These are phyloP conservation scores for Epistrophe grossulariae DNA, from an alignment of 2,888 invertebrate genomes.

Conservation along the genomic window DNA sequence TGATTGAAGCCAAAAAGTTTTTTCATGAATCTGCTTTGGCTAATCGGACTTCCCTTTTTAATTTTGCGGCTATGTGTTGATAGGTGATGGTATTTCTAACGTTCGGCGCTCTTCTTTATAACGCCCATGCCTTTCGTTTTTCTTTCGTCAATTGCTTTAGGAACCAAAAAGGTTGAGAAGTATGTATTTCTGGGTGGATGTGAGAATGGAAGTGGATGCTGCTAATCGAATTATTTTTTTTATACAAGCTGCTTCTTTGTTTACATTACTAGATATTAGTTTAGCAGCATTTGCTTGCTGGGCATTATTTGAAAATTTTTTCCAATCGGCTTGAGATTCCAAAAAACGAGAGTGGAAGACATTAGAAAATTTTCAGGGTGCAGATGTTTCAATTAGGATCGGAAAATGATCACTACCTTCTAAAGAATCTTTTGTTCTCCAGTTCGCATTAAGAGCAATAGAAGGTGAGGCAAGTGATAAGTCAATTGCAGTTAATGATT, in stretches of 20 bases:
- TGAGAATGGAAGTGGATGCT: slow-evolving; percentile 24
- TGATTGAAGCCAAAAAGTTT: slow-evolving; percentile 15
- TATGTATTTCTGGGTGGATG: slow-evolving; percentile 23
- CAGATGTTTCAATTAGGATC: background rate
- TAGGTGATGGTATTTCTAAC: background rate
- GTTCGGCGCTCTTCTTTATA: background rate
- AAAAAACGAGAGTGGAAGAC: background rate
- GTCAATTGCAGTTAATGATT: slow-evolving; percentile 2
- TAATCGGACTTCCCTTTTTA: slow-evolving; percentile 1
- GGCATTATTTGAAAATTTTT: background rate
- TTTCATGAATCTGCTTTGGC: background rate
- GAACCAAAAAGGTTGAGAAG: slow-evolving; percentile 25
- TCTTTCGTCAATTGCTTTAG: background rate
- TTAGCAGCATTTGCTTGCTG: background rate
- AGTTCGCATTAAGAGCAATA: background rate
- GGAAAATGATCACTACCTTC: slow-evolving; percentile 22
- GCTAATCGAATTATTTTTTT: slow-evolving; percentile 6
- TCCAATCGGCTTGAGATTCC: slow-evolving; percentile 4
- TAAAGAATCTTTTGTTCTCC: slow-evolving; percentile 5
- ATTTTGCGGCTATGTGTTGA: background rate
- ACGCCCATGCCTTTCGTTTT: background rate
- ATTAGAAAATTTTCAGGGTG: background rate
- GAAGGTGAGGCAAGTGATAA: slow-evolving; percentile 13
- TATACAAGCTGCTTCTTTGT: background rate
- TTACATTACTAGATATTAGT: slow-evolving; percentile 2